Percentiles rank a stretch among this genome's conserved stretches.
Evolutionary conservation across 2,113 vertebrate genomes (phyloP).

Genomic region (Procapra przewalskii): DNA sequence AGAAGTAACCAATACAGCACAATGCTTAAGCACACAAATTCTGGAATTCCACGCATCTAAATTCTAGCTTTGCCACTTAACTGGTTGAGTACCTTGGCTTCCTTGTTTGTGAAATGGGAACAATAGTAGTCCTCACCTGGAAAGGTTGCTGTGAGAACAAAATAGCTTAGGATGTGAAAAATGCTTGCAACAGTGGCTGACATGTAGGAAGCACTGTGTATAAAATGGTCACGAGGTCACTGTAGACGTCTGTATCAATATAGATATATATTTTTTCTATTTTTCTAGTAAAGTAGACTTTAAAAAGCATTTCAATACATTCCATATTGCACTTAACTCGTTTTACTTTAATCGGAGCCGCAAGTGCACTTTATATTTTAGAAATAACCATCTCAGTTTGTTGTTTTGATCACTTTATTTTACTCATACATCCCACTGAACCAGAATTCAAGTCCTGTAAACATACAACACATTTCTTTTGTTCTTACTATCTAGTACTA

Average conservation of each 20-base stretch:
- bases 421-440: constrained; percentile 55
- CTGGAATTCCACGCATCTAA: neutral
- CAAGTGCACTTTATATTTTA: constrained; percentile 68
- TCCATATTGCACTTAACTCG: neutral
- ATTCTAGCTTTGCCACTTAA: neutral
- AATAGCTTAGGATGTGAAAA: neutral
- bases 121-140: neutral
- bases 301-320: neutral
- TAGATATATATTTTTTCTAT: neutral
- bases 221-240: neutral
- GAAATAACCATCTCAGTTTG: constrained; percentile 61
- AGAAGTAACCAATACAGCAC: neutral
- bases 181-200: neutral
- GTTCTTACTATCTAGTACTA: neutral
- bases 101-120: neutral
- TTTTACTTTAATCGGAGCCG: constrained; percentile 56
- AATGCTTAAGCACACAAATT: neutral
- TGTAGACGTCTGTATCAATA: neutral
- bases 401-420: constrained; percentile 64
- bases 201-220: neutral
- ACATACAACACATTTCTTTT: constrained; percentile 36
- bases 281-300: constrained; percentile 27
- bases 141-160: neutral
- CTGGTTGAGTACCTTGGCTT: neutral
- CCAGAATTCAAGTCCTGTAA: constrained; percentile 68